phyloP scores from a whole-genome alignment of 2,888 invertebrate species.

The Rhorus exstirpatorius region DNA sequence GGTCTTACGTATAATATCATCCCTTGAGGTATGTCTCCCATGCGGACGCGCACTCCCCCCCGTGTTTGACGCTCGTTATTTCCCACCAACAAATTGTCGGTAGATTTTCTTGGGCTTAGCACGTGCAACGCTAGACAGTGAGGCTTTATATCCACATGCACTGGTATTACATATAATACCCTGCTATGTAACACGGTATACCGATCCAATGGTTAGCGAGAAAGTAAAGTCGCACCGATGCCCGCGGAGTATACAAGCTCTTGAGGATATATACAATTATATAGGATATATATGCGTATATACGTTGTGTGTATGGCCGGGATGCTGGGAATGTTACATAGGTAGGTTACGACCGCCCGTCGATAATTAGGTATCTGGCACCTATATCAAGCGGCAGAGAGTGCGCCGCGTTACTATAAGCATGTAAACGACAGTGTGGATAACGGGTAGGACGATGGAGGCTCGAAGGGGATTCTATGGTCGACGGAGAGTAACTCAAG shows the following conservation, averaged over 20 bases:
- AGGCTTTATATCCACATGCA: constrained; percentile 22
- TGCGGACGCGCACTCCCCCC: constrained; percentile 2
- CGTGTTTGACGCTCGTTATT: constrained; percentile 52
- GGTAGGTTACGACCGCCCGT: constrained; percentile 76
- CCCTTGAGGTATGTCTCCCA: too few species aligned
- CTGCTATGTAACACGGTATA: neutral
- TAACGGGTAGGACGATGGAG: constrained; percentile 55
- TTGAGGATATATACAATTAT: neutral
- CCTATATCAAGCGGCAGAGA: constrained; percentile 71
- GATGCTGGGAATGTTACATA: constrained; percentile 54
- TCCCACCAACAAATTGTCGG: constrained; percentile 61
- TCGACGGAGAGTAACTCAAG: constrained; percentile 33
- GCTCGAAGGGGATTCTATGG: constrained; percentile 11
- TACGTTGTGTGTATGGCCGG: neutral
- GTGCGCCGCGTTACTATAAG: constrained; percentile 69
- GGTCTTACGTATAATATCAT: neutral
- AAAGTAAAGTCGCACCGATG: constrained; percentile 26
- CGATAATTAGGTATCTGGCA: constrained; percentile 77
- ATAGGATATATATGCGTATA: neutral
- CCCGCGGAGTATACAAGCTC: constrained; percentile 1
- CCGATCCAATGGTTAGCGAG: constrained; percentile 16
- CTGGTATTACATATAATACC: constrained; percentile 5
- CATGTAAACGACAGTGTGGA: constrained; percentile 73
- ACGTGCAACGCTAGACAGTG: constrained; percentile 28
- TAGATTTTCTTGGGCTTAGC: constrained; percentile 25